phyloP scores from a whole-genome alignment of 1,140 invertebrate genomes.

The Formica exsecta region DNA sequence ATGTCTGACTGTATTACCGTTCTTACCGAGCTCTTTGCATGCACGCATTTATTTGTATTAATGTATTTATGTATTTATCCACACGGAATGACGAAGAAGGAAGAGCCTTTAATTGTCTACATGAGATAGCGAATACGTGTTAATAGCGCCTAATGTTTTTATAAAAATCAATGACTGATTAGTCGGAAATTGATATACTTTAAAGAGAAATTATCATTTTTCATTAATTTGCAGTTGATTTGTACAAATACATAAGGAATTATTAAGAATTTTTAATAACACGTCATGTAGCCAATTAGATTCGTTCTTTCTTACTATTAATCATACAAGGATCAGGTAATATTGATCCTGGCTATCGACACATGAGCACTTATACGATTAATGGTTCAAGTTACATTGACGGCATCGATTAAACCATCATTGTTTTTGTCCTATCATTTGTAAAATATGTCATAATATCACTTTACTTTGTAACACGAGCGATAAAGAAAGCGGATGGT shows the following conservation, averaged over 20 bases:
- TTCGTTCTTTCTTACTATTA: neutral
- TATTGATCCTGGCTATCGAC: neutral
- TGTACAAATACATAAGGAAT: neutral
- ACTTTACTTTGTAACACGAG: conserved; percentile 4
- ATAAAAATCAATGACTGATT: conserved; percentile 13
- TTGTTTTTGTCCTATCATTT: conserved; percentile 15
- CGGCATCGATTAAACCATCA: conserved; percentile 3
- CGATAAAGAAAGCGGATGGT: neutral
- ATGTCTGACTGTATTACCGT: neutral
- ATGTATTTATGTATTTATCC: neutral
- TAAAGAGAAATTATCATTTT: conserved; percentile 1
- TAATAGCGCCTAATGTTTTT: conserved; percentile 1
- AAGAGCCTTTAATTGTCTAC: neutral
- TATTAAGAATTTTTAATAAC: conserved; percentile 9
- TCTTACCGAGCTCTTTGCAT: too few species aligned
- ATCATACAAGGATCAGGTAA: conserved; percentile 28
- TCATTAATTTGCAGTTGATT: conserved; percentile 38
- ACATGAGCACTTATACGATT: conserved; percentile 18
- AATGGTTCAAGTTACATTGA: conserved; percentile 28
- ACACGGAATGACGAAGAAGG: neutral
- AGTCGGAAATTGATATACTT: conserved; percentile 10
- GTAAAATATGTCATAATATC: conserved; percentile 23
- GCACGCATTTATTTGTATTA: neutral
- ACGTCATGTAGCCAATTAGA: conserved; percentile 1
- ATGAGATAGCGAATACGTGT: neutral